Percentiles rank a stretch among this genome's conserved stretches.
These are phyloP conservation scores for Carassius carassius DNA, from an alignment of 2,113 vertebrate species.

Conservation along the genomic window DNA sequence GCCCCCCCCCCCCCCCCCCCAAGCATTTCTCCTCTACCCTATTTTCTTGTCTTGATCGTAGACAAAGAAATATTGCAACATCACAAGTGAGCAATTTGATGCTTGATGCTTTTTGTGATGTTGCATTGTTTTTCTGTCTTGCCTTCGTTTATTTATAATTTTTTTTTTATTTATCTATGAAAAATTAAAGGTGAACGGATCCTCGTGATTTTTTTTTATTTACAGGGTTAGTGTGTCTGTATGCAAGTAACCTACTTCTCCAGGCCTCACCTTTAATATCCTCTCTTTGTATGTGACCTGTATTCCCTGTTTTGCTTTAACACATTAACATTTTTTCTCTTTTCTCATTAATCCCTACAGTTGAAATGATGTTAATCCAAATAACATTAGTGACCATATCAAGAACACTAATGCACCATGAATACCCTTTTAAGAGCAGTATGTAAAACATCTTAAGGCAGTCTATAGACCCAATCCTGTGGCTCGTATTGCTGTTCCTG, in stretches of 20 bases:
- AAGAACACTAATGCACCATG: slow-evolving; percentile 78
- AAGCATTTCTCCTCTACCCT: slow-evolving; percentile 25
- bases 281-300: neutral
- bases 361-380: slow-evolving; percentile 85
- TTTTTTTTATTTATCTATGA: slow-evolving; percentile 6
- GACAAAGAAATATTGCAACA: slow-evolving; percentile 47
- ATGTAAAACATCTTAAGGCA: slow-evolving; percentile 70
- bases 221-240: slow-evolving; percentile 34
- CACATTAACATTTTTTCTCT: slow-evolving; percentile 50
- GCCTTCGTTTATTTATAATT: slow-evolving; percentile 5
- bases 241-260: slow-evolving; percentile 25
- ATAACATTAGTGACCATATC: slow-evolving; percentile 61
- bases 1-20: slow-evolving; percentile 70
- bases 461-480: slow-evolving; percentile 77
- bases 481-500: slow-evolving; percentile 94
- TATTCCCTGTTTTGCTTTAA: slow-evolving; percentile 47
- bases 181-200: slow-evolving; percentile 62
- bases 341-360: slow-evolving; percentile 88
- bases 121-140: slow-evolving; percentile 42
- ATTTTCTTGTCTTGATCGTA: slow-evolving; percentile 35
- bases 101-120: neutral
- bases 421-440: slow-evolving; percentile 42
- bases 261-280: slow-evolving; percentile 64
- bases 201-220: slow-evolving; percentile 14
- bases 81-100: slow-evolving; percentile 7